A percentile compares a stretch with the other conserved stretches of the same genome.
Evolutionary conservation across 2,888 invertebrate species (phyloP).

Genomic region (Trichopoda pennipes): DNA sequence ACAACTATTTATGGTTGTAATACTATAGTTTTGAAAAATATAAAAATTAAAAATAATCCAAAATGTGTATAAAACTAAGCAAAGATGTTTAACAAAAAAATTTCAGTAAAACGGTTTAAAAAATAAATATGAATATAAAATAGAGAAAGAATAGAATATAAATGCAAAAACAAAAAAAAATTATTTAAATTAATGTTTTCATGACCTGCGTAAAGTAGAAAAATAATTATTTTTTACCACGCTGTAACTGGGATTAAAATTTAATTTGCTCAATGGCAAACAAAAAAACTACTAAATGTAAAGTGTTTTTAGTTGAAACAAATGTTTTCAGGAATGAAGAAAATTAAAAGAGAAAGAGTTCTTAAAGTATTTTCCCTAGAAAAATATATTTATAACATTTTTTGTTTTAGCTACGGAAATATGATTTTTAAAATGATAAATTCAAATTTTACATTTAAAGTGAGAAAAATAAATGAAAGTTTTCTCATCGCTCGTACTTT

Average conservation of each 20-base stretch:
- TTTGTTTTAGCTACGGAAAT: too few species aligned
- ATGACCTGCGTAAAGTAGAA: conserved; percentile 58
- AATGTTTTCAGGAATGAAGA: conserved; percentile 7
- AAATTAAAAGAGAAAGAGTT: background rate
- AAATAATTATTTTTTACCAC: conserved; percentile 35
- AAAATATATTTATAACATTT: too few species aligned
- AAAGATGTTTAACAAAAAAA: conserved; percentile 17
- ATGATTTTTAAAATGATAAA: too few species aligned
- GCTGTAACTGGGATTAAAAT: conserved; percentile 54
- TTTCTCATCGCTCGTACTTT: too few species aligned
- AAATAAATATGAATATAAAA: conserved; percentile 52
- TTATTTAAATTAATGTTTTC: conserved; percentile 63
- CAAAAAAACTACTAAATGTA: conserved; percentile 41
- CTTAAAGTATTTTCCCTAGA: background rate
- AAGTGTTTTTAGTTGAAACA: conserved; percentile 27
- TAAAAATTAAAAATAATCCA: conserved; percentile 14
- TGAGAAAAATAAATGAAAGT: too few species aligned
- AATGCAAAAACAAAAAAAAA: conserved; percentile 6
- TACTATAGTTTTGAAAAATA: background rate
- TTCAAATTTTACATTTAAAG: too few species aligned
- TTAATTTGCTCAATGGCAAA: conserved; percentile 54
- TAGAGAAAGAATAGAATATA: conserved; percentile 14
- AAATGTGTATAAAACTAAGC: conserved; percentile 22
- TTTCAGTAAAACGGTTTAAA: conserved; percentile 45
- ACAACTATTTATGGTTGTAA: conserved; percentile 64